phyloP scores from a whole-genome alignment of 2,888 invertebrate species.

The Hyalella azteca region DNA sequence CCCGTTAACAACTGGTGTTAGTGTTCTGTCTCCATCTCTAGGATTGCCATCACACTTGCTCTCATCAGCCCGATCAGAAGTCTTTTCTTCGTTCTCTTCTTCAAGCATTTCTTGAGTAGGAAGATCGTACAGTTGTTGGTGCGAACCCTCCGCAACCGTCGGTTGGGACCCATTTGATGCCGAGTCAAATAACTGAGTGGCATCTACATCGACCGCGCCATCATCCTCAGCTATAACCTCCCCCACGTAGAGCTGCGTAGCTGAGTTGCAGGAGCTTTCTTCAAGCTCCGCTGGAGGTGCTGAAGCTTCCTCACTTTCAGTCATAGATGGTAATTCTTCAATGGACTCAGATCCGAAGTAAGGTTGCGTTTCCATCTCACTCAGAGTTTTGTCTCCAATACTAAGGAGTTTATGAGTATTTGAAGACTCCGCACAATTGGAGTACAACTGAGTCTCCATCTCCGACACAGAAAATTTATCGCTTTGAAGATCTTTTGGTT shows the following conservation, averaged over 20 bases:
- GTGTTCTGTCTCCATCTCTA: no score
- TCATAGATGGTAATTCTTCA: neutral
- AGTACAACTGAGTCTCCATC: no score
- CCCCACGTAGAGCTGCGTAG: neutral
- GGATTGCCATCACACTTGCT: no score
- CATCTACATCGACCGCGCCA: conserved; percentile 24
- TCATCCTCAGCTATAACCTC: conserved; percentile 17
- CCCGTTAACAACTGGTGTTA: no score
- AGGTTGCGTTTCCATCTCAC: neutral
- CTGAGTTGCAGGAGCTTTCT: neutral
- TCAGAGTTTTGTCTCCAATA: no score
- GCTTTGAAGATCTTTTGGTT: no score
- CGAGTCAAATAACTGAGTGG: neutral
- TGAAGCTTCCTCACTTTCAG: neutral
- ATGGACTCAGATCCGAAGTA: neutral
- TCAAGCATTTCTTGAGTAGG: conserved; percentile 36
- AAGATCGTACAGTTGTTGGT: neutral
- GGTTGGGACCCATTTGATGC: neutral
- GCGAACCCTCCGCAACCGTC: conserved; percentile 13
- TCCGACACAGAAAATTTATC: no score
- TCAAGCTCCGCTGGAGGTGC: neutral
- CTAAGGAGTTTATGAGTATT: no score
- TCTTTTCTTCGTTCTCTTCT: conserved; percentile 19
- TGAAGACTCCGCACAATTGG: no score
- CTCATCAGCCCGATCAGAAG: no score